Base-by-base conservation (phyloP, 2,888 invertebrate species). In the Hemithea aestivaria region DNA sequence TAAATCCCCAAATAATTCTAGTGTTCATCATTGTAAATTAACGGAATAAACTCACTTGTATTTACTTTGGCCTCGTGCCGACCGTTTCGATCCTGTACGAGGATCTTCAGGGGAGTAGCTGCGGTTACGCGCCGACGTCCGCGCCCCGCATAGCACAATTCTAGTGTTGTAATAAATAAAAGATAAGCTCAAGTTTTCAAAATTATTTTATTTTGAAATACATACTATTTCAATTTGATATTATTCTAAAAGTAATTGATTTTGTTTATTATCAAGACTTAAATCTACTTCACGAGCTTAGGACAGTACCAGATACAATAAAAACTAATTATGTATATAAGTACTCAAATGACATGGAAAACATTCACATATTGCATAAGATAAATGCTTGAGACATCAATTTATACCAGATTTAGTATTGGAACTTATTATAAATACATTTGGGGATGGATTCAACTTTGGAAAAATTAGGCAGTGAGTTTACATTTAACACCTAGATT, bases 171-270 rank as follows among this genome's bases (percentile, higher is more conserved):
- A n/a, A n/a, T n/a, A n/a, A n/a, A 23, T 35, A 40, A 16, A 40
- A 34, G 33, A 10, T 10, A 28, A 31, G 16, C 20, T 21, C 23
- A 27, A 36, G 30, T 32, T 36, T 10, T 36, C 27, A 27, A 35
- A 39, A 20, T 44, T 32, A 27, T 45, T 45, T 45, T 44, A 42
- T 45, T 35, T 44, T 44, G 7, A 24, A 21, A 35, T 40, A 39
- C 26, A 27, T n/a, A 37, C 38, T 40, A 32, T 10, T 16, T 27
- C 45, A 39, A 36, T 48, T 48, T 55, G 51, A 35, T 55, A 45
- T 34, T 56, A 56, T 42, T 43, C 48, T 33, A 37, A n/a, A n/a
- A 35, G 40, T 32, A 10, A 42, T 40, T 39, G 20, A 39, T 39
- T 42, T 27, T 8, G 20, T 23, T 30, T 20, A 34, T 5, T 29